Base-by-base conservation (phyloP, 2,888 invertebrate species). In the Platycheirus rosarum region DNA sequence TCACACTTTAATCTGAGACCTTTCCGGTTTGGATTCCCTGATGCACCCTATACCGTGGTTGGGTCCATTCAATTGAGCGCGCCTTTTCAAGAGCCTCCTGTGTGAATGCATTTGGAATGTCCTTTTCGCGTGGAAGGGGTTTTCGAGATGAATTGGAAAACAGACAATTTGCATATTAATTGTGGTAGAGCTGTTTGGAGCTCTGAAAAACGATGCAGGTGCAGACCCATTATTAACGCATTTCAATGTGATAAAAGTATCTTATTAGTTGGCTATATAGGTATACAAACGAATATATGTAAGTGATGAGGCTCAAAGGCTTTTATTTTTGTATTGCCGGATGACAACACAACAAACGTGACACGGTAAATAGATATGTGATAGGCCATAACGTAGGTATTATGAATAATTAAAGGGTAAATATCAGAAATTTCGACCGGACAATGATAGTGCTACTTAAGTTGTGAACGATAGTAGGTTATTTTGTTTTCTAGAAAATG, bases 1-100 rank as follows among this genome's bases (percentile, higher is more conserved):
- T 84, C 84, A 78, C 84, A 84, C 84, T 77, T 84, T 84, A 84
- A 84, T 84, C 84, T 73, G 84, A 70, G 49, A 62, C 76, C 82
- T 82, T 82, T 82, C 82, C 75, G 75, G 80, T 80, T 80, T 51
- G 9, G 23, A 16, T 60, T 42, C 18, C 6, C 35, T 42, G 42
- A 26, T 57, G 40, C 40, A 26, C 16, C 26, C 42, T 42, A 23
- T 37, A 37, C 55, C 14, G 44, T 55, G 18, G 40, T n/a, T 62
- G 32, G n/a, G 18, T 37, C 32, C 35, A 63, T 53, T 60, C 53
- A 23, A 51, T 29, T 44, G 42, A 35, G 9, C 35, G 42, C n/a
- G 48, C 18, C n/a, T 55, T n/a, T 46, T 49, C 35, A 51, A 11
- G 23, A 18, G 55, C 26, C 29, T 13, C n/a, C 1, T 2, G 8